Conservation (phyloP, 2,113 vertebrate species). For the Vulpes vulpes region DNA sequence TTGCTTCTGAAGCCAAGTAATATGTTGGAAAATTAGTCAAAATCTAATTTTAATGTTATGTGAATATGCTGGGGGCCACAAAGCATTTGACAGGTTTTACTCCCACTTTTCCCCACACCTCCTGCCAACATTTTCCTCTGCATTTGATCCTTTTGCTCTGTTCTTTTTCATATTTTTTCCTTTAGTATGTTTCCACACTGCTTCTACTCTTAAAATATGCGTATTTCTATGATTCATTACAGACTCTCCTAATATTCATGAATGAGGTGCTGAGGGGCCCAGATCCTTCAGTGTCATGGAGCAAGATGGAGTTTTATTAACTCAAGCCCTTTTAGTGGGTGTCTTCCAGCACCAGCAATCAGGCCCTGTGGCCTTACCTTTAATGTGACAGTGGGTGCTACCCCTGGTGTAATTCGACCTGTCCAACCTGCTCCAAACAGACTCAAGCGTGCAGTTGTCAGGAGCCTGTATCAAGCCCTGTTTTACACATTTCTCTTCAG, state of each 20-base stretch:
- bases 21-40: conserved; percentile 73
- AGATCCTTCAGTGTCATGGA: background rate
- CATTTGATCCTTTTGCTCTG: conserved; percentile 6
- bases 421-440: background rate
- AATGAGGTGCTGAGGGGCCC: background rate
- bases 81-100: background rate
- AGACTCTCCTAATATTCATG: background rate
- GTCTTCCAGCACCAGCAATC: background rate
- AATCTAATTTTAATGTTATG: conserved; percentile 63
- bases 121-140: conserved; percentile 46
- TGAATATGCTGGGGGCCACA: background rate
- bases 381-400: background rate
- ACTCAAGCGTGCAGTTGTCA: background rate
- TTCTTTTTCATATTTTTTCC: conserved; percentile 27
- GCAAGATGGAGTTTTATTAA: background rate
- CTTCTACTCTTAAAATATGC: background rate
- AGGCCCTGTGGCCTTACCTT: background rate
- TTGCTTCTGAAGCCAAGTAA: conserved; percentile 37
- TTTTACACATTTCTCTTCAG: background rate
- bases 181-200: background rate
- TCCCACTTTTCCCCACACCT: background rate
- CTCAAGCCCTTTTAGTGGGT: background rate
- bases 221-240: background rate
- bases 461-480: background rate
- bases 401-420: background rate